Percentiles rank a stretch among this genome's conserved stretches.
phyloP scores from a whole-genome alignment of 2,797 vertebrate genomes.

The Trematomus bernacchii region DNA sequence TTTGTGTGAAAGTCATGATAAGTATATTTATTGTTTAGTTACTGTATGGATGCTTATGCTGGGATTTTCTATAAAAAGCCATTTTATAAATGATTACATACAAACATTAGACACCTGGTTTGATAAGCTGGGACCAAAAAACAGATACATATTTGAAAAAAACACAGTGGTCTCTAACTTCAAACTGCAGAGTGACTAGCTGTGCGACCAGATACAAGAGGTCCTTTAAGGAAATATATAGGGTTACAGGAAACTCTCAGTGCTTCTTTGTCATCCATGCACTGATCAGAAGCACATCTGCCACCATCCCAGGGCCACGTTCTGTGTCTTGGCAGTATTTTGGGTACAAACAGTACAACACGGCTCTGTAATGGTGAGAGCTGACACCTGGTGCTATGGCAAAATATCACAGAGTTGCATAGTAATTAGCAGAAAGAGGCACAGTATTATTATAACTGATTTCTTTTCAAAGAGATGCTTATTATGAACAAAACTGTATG shows the following conservation, averaged over 20 bases:
- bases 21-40: too few species aligned
- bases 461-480: neutral
- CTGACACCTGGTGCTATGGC: slow-evolving; percentile 23
- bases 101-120: neutral
- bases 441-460: too few species aligned
- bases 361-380: slow-evolving; percentile 24
- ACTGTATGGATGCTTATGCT: too few species aligned
- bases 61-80: too few species aligned
- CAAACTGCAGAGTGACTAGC: neutral
- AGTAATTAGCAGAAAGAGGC: neutral
- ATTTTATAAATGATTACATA: neutral
- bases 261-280: slow-evolving; percentile 10
- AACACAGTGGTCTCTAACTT: neutral
- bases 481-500: neutral
- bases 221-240: slow-evolving; percentile 12
- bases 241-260: slow-evolving; percentile 11
- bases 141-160: too few species aligned
- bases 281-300: slow-evolving; percentile 46
- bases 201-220: slow-evolving; percentile 15
- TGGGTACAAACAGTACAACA: slow-evolving; percentile 25
- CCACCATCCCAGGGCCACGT: slow-evolving; percentile 24
- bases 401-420: neutral
- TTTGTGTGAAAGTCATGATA: too few species aligned
- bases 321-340: slow-evolving; percentile 31
- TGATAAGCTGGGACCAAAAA: neutral